Conservation (phyloP, 2,888 invertebrate genomes). For the Drosophila sordidapex region DNA sequence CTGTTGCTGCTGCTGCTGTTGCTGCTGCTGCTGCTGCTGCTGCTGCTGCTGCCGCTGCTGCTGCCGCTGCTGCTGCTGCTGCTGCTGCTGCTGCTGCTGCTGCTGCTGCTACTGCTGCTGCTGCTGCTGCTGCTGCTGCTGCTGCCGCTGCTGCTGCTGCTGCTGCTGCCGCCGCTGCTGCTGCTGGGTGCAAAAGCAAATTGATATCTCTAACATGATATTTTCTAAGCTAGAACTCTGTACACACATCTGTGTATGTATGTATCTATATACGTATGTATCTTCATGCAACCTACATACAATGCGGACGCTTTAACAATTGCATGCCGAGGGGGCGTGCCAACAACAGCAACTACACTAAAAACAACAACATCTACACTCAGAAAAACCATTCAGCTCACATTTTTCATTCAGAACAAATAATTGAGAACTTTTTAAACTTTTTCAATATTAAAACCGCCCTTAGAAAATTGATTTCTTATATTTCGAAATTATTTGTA, state of each 20-base stretch:
- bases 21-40: too few species aligned
- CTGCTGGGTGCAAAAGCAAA: constrained; percentile 51
- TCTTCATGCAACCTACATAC: not conserved
- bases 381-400: not conserved
- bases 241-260: constrained; percentile 1
- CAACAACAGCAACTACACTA: not conserved
- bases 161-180: constrained; percentile 1
- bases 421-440: too few species aligned
- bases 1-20: too few species aligned
- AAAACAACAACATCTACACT: constrained; percentile 4
- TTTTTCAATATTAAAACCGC: too few species aligned
- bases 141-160: too few species aligned
- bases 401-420: not conserved
- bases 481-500: too few species aligned
- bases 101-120: too few species aligned
- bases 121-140: too few species aligned
- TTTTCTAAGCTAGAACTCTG: constrained; percentile 28
- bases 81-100: too few species aligned
- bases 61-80: too few species aligned
- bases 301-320: constrained; percentile 19
- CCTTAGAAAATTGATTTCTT: too few species aligned
- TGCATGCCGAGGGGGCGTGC: constrained; percentile 27
- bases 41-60: too few species aligned
- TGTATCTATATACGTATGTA: constrained; percentile 30
- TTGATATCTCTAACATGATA: constrained; percentile 60